phyloP scores from a whole-genome alignment of 2,797 vertebrate genomes.

The Notolepis coatsorum region DNA sequence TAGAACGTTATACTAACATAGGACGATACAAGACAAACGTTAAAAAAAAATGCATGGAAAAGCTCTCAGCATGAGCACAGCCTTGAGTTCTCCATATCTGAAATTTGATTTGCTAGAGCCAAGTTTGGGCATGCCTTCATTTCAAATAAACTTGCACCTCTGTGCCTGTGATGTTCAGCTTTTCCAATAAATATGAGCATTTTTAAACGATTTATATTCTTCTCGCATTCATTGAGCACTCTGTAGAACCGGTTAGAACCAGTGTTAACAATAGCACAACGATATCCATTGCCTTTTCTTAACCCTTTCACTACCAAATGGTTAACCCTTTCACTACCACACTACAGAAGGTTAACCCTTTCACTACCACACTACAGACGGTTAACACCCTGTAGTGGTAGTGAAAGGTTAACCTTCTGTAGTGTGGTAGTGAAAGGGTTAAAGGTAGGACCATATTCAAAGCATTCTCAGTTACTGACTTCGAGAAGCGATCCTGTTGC shows the following conservation, averaged over 20 bases:
- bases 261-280: background rate
- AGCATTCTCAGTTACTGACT: too few relatives aligned
- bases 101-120: constrained; percentile 9
- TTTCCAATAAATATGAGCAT: constrained; percentile 56
- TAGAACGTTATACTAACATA: constrained; percentile 39
- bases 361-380: too few relatives aligned
- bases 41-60: constrained; percentile 64
- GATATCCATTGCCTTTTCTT: background rate
- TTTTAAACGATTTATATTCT: constrained; percentile 32
- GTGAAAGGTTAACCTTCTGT: too few relatives aligned
- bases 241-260: too few relatives aligned
- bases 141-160: constrained; percentile 51
- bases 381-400: too few relatives aligned
- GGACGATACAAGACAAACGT: constrained; percentile 34
- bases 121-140: constrained; percentile 27
- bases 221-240: too few relatives aligned
- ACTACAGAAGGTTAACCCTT: too few relatives aligned
- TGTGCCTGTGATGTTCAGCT: constrained; percentile 65
- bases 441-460: too few relatives aligned
- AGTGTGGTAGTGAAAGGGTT: too few relatives aligned
- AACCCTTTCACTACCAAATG: too few relatives aligned
- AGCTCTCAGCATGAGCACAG: constrained; percentile 57
- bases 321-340: too few relatives aligned
- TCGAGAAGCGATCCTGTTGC: too few relatives aligned
- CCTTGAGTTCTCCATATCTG: constrained; percentile 38